phyloP scores from a whole-genome alignment of 2,888 invertebrate genomes.

The Augiades crinisus region DNA sequence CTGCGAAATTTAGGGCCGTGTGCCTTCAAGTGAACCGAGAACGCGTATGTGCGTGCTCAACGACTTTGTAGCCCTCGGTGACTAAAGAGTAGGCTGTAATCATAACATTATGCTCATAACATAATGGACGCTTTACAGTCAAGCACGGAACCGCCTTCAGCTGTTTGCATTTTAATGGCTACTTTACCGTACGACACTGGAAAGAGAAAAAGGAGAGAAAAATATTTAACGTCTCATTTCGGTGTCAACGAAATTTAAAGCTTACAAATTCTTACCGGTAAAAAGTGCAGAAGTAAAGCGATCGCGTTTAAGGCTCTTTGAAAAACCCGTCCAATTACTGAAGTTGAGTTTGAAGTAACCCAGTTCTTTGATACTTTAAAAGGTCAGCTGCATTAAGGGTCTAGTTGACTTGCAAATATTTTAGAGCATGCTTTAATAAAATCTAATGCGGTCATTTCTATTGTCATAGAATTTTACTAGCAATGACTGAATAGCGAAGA shows the following conservation, averaged over 20 bases:
- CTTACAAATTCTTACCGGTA: not conserved
- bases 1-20: slow-evolving; percentile 10
- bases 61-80: slow-evolving; percentile 10
- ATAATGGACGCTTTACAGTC: slow-evolving; percentile 13
- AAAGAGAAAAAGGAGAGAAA: slow-evolving; percentile 6
- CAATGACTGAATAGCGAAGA: slow-evolving; percentile 4
- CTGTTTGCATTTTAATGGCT: slow-evolving; percentile 14
- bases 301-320: slow-evolving; percentile 7
- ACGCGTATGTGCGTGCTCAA: slow-evolving; percentile 11
- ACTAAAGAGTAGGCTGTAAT: slow-evolving; percentile 9
- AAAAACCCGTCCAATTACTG: slow-evolving; percentile 4
- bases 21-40: slow-evolving; percentile 12
- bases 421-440: too few species aligned
- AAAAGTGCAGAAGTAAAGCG: slow-evolving; percentile 14
- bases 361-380: slow-evolving; percentile 4
- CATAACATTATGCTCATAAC: slow-evolving; percentile 19
- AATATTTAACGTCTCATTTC: slow-evolving; percentile 4
- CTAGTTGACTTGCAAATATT: slow-evolving; percentile 5
- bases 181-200: not conserved
- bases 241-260: slow-evolving; percentile 6
- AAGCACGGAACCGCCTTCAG: slow-evolving; percentile 12
- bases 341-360: slow-evolving; percentile 13
- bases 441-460: too few species aligned
- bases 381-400: slow-evolving; percentile 12
- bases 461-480: too few species aligned